Base-by-base conservation (phyloP, 2,113 vertebrate genomes). In the Tympanuchus pallidicinctus region DNA sequence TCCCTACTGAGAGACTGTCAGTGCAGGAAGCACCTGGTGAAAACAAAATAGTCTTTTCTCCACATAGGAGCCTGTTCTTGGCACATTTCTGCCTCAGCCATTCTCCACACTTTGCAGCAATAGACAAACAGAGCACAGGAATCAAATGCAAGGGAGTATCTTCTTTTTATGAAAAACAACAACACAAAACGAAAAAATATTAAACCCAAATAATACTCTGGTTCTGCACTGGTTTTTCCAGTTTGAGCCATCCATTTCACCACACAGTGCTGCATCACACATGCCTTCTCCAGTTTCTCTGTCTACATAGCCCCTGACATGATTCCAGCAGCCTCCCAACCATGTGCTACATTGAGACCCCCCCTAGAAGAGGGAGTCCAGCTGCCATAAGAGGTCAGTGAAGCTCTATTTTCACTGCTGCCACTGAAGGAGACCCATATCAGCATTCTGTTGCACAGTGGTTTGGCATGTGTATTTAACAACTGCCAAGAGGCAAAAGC, bases 401-500 rank as follows among this genome's bases (percentile, higher is more conserved):
- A 43, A 90, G 73, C 82, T 84, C 28, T 54, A 42, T 42, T 65
- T 77, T 90, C 64, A 92, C 48, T 61, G 50, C 75, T 83, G 54
- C 86, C 61, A 73, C 50, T 52, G 60, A 89, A 72, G 47, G 16
- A 2, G 60, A 82, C 80, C 81, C 72, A 77, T 36, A 77, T 50
- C 4, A 4, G 76, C 78, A 52, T 86, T 80, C 91, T 90, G 6
- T 48, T 56, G 77, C 91, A 93, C 81, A 88, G 83, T 76, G 69
- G 38, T 91, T 95, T 96, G 93, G 83, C 84, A 90, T 92, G 48
- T 15, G 8, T 32, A 30, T 69, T 60, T 63, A 86, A 81, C 3
- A 4, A 54, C 84, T 73, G 65, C 76, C 84, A 86, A 60, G 54
- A 93, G 83, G 59, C 85, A 93, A 97, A 92, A 82, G 86, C 61